Evolutionary conservation across 2,888 invertebrate species (phyloP), one percentile per base, ranked within the genome.

Genomic region (Tenthredo notha): DNA sequence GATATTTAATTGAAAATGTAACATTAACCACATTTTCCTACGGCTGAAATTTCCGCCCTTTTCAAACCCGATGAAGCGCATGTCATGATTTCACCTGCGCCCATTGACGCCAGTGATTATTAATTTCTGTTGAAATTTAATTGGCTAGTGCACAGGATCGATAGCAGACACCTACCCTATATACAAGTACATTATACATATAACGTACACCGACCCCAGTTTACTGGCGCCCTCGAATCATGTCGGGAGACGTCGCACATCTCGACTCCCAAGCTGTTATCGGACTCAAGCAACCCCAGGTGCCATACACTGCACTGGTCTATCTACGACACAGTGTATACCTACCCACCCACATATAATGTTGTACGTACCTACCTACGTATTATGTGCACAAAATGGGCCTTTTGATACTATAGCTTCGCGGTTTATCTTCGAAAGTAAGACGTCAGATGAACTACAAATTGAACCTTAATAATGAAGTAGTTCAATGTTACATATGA

Each of bases 251-350:
- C 83, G 67, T 83, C 70, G 47, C 70, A 67, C 83, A 80, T 80
- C 80, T 58, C 80, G 37, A 80, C 83, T 83, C 50, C 25, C 43
- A 65, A 65, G 83, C 83, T 83, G 67, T 83, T 83, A 83, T 83
- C 83, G 47, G 83, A 83, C 50, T 58, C 40, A 58, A 43, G 83
- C 47, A 67, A 65, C 65, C n/a, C 67, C 83, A 83, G 40, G 67
- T 70, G 65, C 83, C 83, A 33, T 70, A 47, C 33, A 67, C 47
- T 40, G 80, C 33, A 47, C 47, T 40, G 80, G 47, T 61, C 58
- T 50, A 37, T 15, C 61, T 61, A 29, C 18, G 25, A 54, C 37
- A 67, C 2, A 18, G 67, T 67, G 33, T 67, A 67, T 15, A 29
- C 65, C 10, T 29, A 25, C 29, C 5, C 54, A 25, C 29, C 5